Base-by-base conservation (phyloP, 2,113 vertebrate species). In the Pterocles orientalis region DNA sequence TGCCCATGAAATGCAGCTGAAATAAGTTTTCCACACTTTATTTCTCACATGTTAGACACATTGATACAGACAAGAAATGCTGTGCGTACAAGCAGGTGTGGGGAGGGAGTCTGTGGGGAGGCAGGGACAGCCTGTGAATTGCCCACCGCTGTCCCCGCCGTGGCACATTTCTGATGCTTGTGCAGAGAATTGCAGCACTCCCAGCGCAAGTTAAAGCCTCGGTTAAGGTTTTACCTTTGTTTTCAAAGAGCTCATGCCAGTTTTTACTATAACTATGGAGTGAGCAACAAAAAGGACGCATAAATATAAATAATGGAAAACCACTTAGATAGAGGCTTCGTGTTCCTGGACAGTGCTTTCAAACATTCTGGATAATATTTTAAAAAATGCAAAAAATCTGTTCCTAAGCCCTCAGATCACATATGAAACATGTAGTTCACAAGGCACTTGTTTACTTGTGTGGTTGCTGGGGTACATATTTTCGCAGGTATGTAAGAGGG, bases 381-480 rank as follows among this genome's bases (percentile, higher is more conserved):
- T 23, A 7, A 70, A 69, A 97, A 94, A 96, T 1, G 84, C 94
- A 95, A 85, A 85, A 90, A 94, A 80, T 77, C 73, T 70, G 71
- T 86, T 97, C 65, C 96, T 94, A 88, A 66, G 97, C 91, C 89
- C 92, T 95, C 82, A 84, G 78, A n/a, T 95, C 95, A 88, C 92
- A 57, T 56, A 77, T 91, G 77, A 94, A 97, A 95, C 94, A 71
- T 71, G 81, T 88, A 18, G 88, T 48, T 97, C 97, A 93, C 82
- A 43, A 97, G 90, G 82, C 84, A 88, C 86, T 47, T 90, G 92
- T 97, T 98, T 98, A 96, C 96, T 97, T 87, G 76, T 94, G 96
- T 94, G 97, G 94, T 97, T 90, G 33, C 77, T 50, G 66, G 93
- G 79, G 92, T 96, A 93, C 96, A 96, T 97, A 97, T 91, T 98